Evolutionary conservation across 2,888 invertebrate species (phyloP), one percentile per base, ranked within the genome.

Genomic region (Gibbula magus): DNA sequence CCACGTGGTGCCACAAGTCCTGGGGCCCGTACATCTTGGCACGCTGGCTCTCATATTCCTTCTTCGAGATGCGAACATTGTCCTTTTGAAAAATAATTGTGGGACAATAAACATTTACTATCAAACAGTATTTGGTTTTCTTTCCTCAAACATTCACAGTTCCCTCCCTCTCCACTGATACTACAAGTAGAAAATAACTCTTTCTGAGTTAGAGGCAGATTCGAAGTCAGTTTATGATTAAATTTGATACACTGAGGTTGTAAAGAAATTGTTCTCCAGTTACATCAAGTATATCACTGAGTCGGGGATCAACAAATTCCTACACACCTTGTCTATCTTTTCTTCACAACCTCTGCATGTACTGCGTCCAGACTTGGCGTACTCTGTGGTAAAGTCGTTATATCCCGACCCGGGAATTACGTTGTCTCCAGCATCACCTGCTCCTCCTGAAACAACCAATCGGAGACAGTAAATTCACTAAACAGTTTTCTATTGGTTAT

Each of bases 1-100:
- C 96, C 2, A 97, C 93, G 93, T 99, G 99, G 92, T 98, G 96
- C 98, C 98, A 99, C 77, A 95, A 94, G 80, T 97, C 95, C 88
- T 96, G 95, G 0, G 97, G 97, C 0, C 97, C 97, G 92, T 95
- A 97, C 91, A 95, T 95, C 89, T 94, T 95, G 0, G 96, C 97
- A 25, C 96, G 94, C 88, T 96, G 96, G 74, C 95, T 95, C 81
- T 97, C 96, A 93, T 94, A 97, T 86, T 97, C 97, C 85, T 96
- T 96, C 93, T 97, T 98, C 0, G 96, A 95, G 74, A 98, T 94
- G 73, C 97, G 94, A 2, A 97, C 93, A 88, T 95, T 95, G 91
- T 94, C 95, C 95, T 96, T 76, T 25, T n/a, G 35, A 25, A 16
- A 61, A 61, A 2, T 61, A 22, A 2, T 22, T 61, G 20, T 61